Evolutionary conservation across 2,888 invertebrate genomes (phyloP).

Genomic region (Miltochrista miniata): DNA sequence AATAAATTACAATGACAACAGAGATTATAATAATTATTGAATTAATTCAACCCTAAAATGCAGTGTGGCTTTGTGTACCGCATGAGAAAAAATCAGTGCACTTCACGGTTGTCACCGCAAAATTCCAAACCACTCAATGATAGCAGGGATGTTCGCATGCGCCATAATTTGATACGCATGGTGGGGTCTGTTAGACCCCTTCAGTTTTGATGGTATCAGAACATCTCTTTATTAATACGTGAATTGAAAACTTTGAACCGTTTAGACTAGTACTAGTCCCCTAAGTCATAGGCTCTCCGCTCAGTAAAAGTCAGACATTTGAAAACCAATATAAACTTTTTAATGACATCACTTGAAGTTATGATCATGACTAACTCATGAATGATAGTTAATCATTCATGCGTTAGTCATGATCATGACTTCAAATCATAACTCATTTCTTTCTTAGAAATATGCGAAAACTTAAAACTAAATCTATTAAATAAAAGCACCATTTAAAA

Average conservation of each 20-base stretch:
- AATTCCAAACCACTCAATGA: constrained; percentile 42
- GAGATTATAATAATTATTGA: constrained; percentile 36
- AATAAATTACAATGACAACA: constrained; percentile 17
- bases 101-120: constrained; percentile 68
- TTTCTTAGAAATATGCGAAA: no score
- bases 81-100: constrained; percentile 53
- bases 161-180: constrained; percentile 56
- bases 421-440: no score
- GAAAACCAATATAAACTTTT: no score
- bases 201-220: constrained; percentile 15
- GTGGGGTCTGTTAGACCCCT: constrained; percentile 41
- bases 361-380: no score
- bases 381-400: no score
- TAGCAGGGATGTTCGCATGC: constrained; percentile 46
- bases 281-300: no score
- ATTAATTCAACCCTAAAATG: constrained; percentile 53
- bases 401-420: no score
- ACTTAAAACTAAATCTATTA: no score
- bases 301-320: background rate
- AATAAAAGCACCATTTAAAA: no score
- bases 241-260: no score
- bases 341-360: no score
- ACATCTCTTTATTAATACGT: background rate
- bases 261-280: no score
- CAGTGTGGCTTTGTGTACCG: constrained; percentile 21